Evolutionary conservation across 92 coral and sea anemone species (phyloP).

Genomic region (Virgularia gustaviana): DNA sequence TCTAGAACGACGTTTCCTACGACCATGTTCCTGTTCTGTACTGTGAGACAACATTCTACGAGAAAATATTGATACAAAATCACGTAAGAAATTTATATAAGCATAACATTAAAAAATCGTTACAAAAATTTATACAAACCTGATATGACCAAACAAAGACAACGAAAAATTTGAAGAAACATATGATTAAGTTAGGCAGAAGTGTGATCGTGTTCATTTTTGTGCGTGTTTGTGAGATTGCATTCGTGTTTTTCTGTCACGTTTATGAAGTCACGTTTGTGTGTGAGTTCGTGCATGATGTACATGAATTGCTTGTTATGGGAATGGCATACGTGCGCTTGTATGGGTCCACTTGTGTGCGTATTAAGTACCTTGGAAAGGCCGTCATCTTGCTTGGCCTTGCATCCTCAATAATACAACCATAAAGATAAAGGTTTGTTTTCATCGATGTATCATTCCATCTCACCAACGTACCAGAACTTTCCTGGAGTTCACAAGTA

Average conservation of each 20-base stretch:
- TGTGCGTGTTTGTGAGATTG: background rate
- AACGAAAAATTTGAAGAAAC: background rate
- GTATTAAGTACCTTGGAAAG: conserved; percentile 83
- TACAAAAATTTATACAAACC: too few species aligned
- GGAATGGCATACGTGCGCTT: background rate
- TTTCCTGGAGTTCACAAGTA: conserved; percentile 68
- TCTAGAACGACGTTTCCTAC: background rate
- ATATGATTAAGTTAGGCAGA: too few species aligned
- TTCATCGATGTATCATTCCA: conserved; percentile 80
- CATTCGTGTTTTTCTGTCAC: background rate
- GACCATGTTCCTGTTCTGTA: conserved; percentile 29
- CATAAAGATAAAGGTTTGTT: conserved; percentile 65
- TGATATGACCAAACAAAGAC: background rate
- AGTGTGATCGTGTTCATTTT: too few species aligned
- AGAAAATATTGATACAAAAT: background rate
- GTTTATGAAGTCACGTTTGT: too few species aligned
- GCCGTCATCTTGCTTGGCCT: conserved; percentile 66
- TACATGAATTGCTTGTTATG: too few species aligned
- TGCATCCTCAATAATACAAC: conserved; percentile 79
- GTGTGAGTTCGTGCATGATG: background rate
- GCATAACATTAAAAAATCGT: background rate
- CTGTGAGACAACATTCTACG: conserved; percentile 24
- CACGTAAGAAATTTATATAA: background rate
- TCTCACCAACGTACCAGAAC: conserved; percentile 56
- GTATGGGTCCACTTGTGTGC: background rate